phyloP scores from a whole-genome alignment of 2,113 vertebrate species.

The Crotalus viridis region DNA sequence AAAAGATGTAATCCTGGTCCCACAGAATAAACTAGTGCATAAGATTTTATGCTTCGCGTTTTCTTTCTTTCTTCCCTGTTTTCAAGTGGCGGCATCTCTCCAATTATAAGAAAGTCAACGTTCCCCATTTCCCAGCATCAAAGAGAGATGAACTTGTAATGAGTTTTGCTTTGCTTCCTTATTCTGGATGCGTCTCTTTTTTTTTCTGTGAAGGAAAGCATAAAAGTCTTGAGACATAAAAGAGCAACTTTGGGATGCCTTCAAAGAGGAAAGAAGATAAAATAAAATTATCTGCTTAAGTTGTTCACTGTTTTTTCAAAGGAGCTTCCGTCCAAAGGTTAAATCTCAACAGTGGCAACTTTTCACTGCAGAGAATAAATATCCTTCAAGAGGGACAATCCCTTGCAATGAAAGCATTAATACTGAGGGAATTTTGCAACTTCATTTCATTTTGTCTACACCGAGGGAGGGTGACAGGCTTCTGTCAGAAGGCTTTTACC shows the following conservation, averaged over 20 bases:
- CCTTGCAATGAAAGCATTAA: constrained; percentile 16
- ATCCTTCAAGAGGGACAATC: neutral
- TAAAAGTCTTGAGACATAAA: neutral
- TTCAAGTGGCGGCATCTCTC: neutral
- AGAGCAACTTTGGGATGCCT: constrained; percentile 42
- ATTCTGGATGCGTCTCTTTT: neutral
- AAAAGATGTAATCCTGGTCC: neutral
- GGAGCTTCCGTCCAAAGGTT: constrained; percentile 47
- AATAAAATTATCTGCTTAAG: constrained; percentile 20
- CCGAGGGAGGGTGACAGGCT: neutral
- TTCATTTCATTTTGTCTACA: neutral
- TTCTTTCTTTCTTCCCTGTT: neutral
- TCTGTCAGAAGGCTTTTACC: neutral
- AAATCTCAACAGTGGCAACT: constrained; percentile 52
- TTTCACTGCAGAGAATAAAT: constrained; percentile 35
- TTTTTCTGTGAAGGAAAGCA: constrained; percentile 12
- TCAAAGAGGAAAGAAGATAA: constrained; percentile 34
- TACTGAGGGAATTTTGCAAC: constrained; percentile 22
- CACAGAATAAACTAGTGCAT: too few relatives aligned
- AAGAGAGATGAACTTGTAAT: constrained; percentile 10
- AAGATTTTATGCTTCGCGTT: neutral
- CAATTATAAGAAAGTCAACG: neutral
- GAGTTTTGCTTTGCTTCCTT: neutral
- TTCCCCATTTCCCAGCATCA: neutral
- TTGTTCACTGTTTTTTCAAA: constrained; percentile 39